Evolutionary conservation across 2,797 vertebrate genomes (phyloP).

Genomic region (Ctenopoma kingsleyae): DNA sequence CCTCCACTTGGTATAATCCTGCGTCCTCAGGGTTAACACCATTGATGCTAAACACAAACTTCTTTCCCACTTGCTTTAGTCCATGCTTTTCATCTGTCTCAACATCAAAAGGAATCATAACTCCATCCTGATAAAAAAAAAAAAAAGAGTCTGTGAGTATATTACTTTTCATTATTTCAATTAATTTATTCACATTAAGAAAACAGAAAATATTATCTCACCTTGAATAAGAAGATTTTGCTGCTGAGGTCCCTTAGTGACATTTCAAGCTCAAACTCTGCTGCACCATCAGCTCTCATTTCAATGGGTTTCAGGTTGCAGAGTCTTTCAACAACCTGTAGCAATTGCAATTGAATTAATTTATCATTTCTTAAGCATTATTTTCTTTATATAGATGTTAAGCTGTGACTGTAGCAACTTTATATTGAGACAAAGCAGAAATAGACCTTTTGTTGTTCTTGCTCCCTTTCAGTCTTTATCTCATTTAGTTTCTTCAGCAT

Average conservation of each 20-base stretch:
- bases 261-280: slow-evolving; percentile 90
- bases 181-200: not conserved
- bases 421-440: slow-evolving; percentile 5
- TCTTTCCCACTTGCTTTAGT: slow-evolving; percentile 85
- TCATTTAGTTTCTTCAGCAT: slow-evolving; percentile 90
- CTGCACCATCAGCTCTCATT: slow-evolving; percentile 81
- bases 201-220: slow-evolving; percentile 49
- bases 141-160: not conserved
- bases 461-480: slow-evolving; percentile 83
- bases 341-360: slow-evolving; percentile 1
- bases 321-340: slow-evolving; percentile 84
- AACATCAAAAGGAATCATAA: slow-evolving; percentile 83
- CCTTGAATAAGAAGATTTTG: slow-evolving; percentile 92
- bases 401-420: no score
- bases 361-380: not conserved
- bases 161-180: not conserved
- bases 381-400: not conserved
- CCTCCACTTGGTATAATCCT: slow-evolving; percentile 90
- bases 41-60: slow-evolving; percentile 85
- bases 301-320: slow-evolving; percentile 86
- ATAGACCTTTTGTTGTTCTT: slow-evolving; percentile 84
- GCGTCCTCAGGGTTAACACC: slow-evolving; percentile 88
- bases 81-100: slow-evolving; percentile 84
- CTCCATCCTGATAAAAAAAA: slow-evolving; percentile 84
- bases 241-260: slow-evolving; percentile 85